phyloP scores from a whole-genome alignment of 1,140 invertebrate species.

The Aphis gossypii region DNA sequence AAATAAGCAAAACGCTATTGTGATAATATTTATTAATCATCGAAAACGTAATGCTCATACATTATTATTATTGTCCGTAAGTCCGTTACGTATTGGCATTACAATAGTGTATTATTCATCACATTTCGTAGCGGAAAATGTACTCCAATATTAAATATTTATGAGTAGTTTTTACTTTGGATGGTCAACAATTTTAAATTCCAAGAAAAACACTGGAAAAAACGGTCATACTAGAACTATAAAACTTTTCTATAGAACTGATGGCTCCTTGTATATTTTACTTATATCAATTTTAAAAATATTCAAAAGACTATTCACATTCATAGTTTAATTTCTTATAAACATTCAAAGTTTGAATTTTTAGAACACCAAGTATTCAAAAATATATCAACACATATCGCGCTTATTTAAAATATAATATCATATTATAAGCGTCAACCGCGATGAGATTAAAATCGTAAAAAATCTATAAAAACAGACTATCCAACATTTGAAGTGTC shows the following conservation, averaged over 20 bases:
- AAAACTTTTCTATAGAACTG: not conserved
- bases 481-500: not conserved
- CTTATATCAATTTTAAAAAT: not conserved
- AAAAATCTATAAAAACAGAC: not conserved
- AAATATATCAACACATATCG: not conserved
- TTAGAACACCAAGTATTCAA: not conserved
- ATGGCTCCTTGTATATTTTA: not conserved
- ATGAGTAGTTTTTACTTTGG: not conserved
- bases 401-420: not conserved
- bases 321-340: too few relatives aligned
- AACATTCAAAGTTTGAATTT: not conserved
- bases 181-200: not conserved
- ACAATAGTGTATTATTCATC: not conserved
- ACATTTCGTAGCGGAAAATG: not conserved
- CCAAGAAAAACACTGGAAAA: not conserved
- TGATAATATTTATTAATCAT: not conserved
- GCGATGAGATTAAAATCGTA: not conserved
- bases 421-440: not conserved
- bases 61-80: not conserved
- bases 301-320: too few relatives aligned
- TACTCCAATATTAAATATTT: not conserved
- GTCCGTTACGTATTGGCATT: not conserved
- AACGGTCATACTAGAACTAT: not conserved
- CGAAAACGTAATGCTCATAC: not conserved
- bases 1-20: not conserved